Conservation (phyloP, 2,113 vertebrate species). For the Ceratotherium simum region DNA sequence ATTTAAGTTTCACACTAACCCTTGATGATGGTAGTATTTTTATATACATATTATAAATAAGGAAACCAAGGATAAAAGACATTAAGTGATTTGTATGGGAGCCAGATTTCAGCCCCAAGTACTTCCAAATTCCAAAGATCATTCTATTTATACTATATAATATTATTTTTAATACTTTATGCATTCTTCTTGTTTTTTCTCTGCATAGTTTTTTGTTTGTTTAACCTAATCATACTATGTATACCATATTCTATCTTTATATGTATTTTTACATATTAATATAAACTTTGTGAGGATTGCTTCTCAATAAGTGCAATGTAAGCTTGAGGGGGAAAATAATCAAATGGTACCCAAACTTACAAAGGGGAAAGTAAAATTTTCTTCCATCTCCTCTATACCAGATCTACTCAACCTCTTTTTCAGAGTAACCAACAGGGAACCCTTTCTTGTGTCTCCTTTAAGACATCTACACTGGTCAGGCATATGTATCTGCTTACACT, state of each 20-base stretch:
- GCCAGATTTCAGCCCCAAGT: neutral
- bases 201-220: neutral
- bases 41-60: neutral
- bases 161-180: neutral
- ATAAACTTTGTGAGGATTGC: neutral
- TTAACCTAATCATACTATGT: neutral
- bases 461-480: neutral
- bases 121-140: constrained; percentile 28
- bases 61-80: neutral
- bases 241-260: neutral
- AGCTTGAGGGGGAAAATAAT: neutral
- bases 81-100: neutral
- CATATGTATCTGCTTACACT: neutral
- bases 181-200: neutral
- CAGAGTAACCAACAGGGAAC: neutral
- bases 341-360: neutral
- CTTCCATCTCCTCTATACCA: neutral
- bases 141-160: neutral
- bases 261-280: neutral
- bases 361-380: neutral
- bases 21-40: neutral
- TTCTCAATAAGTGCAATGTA: neutral
- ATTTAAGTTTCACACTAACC: neutral
- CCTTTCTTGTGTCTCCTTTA: neutral
- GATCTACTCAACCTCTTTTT: neutral